Evolutionary conservation across 2,888 invertebrate genomes (phyloP).

Genomic region (Nebria brevicollis): DNA sequence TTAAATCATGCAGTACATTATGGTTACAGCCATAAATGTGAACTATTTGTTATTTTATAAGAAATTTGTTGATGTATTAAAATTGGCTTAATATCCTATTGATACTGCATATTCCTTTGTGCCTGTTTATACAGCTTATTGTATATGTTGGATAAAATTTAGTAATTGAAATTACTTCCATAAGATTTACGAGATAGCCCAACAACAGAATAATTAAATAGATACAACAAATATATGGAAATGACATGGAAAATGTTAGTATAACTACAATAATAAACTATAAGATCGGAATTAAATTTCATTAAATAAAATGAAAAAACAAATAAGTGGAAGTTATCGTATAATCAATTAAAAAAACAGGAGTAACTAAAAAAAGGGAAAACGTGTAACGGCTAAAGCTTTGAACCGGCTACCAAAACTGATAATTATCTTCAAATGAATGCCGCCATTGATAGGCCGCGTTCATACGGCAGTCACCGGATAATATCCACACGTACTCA

Average conservation of each 20-base stretch:
- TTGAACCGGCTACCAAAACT: background rate
- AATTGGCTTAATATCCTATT: no score
- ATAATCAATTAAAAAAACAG: conserved; percentile 37
- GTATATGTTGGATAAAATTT: no score
- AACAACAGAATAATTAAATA: background rate
- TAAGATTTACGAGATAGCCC: no score
- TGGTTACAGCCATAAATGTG: no score
- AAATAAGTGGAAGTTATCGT: conserved; percentile 31
- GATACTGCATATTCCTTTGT: no score
- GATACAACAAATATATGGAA: background rate
- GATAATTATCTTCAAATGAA: conserved; percentile 37
- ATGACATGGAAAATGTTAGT: background rate
- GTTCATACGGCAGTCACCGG: background rate
- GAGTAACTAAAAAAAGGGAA: conserved; percentile 12
- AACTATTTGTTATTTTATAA: no score
- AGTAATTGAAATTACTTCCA: no score
- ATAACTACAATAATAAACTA: background rate
- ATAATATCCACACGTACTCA: background rate
- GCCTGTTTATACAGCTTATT: no score
- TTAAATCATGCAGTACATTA: no score
- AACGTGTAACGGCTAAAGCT: conserved; percentile 27
- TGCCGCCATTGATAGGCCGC: conserved; percentile 11
- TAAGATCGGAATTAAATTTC: background rate
- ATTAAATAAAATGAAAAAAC: conserved; percentile 20
- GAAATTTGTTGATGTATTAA: no score